Base-by-base conservation (phyloP, 2,797 vertebrate species). In the Manis javanica region DNA sequence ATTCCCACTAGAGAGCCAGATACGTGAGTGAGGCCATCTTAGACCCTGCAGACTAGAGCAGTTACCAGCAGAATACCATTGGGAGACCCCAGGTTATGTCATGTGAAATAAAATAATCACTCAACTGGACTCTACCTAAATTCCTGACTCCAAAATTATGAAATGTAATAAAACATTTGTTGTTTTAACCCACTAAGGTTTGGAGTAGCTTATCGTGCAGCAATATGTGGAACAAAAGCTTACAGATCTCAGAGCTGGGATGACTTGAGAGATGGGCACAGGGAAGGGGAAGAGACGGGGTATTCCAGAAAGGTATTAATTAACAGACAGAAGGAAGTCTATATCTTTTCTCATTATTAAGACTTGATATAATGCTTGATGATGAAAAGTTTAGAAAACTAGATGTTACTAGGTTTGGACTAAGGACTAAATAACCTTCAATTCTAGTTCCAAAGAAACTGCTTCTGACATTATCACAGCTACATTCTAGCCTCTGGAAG, bases 281-380 rank as follows among this genome's bases (percentile, higher is more conserved):
- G 3, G 49, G 46, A 46, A 11, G 2, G 10, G 6, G 51, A 84
- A 68, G 46, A 46, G 46, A 46, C 11, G 46, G 46, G 10, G 37
- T 82, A 13, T 86, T 63, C 37, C 57, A 10, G 42, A 31, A 89
- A 53, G 16, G n/a, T 18, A 39, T 75, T 68, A 82, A 68, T 53
- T 31, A 84, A 53, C 57, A 94, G 31, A 34, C 4, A 59, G 31
- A 87, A 31, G 37, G 34, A 74, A 86, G 2, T 23, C 53, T 71
- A 1, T 39, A 90, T 69, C 55, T 61, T 91, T 94, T 53, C 39
- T 66, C 34, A 83, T 82, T 91, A 82, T 68, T 23, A 86, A 95
- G 83, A 91, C 14, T 74, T 75, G 23, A 53, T 49, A 26, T 42
- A 11, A 89, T 59, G 14, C 26, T 89, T 88, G 37, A n/a, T 77